Conservation (phyloP, 2,797 vertebrate species). For the Poeciliopsis gracilis region DNA sequence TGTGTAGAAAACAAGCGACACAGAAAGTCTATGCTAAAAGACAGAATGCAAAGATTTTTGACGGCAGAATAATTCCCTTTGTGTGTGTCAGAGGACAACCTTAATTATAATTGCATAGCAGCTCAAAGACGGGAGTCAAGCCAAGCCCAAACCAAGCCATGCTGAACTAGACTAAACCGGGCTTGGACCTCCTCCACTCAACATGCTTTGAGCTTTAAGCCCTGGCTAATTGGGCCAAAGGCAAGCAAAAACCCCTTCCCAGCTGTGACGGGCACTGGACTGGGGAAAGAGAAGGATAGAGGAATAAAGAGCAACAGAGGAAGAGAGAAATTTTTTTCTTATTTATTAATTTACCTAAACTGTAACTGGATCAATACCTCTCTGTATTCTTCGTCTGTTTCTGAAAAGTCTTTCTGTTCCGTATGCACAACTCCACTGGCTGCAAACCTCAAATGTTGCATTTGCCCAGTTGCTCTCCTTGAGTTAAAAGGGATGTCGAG, state of each 20-base stretch:
- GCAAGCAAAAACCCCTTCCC: conserved; percentile 73
- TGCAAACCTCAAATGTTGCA: conserved; percentile 63
- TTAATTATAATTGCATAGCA: conserved; percentile 84
- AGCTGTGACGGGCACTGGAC: conserved; percentile 73
- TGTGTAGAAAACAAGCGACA: conserved; percentile 27
- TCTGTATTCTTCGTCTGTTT: conserved; percentile 53
- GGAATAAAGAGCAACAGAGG: conserved; percentile 32
- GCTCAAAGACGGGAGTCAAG: conserved; percentile 73
- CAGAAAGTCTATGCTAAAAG: conserved; percentile 46
- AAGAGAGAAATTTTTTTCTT: conserved; percentile 38
- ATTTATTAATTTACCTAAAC: conserved; percentile 61
- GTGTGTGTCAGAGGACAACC: conserved; percentile 67
- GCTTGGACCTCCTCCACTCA: conserved; percentile 68
- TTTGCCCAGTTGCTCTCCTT: conserved; percentile 49
- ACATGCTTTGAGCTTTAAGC: conserved; percentile 79
- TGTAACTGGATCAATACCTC: conserved; percentile 64
- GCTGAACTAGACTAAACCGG: conserved; percentile 78
- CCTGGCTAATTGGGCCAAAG: conserved; percentile 81
- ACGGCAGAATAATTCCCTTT: conserved; percentile 58
- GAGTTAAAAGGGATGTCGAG: conserved; percentile 61
- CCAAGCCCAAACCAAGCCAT: conserved; percentile 76
- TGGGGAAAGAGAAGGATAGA: conserved; percentile 63
- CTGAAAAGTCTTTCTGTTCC: conserved; percentile 35
- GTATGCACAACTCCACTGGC: conserved; percentile 50
- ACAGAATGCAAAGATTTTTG: conserved; percentile 54